These are phyloP conservation scores for Sander lucioperca DNA, from an alignment of 2,113 vertebrate species.

Conservation along the genomic window DNA sequence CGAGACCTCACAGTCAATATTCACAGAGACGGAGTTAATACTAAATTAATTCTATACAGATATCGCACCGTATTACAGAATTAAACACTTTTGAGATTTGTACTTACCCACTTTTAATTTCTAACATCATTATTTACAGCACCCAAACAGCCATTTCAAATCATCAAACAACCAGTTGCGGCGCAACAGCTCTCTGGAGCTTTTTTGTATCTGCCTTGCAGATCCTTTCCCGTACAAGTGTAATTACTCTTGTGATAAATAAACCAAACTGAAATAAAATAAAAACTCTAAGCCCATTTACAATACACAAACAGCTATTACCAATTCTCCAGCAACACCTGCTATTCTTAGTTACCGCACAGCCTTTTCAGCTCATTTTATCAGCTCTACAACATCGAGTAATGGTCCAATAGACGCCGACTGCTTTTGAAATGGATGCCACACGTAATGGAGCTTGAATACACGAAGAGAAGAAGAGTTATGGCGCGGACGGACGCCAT, in stretches of 20 bases:
- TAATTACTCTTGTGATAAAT: slow-evolving; percentile 54
- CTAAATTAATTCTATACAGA: slow-evolving; percentile 16
- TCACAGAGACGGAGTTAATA: slow-evolving; percentile 2
- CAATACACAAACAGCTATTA: slow-evolving; percentile 28
- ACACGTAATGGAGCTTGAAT: slow-evolving; percentile 68
- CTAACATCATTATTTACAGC: slow-evolving; percentile 35
- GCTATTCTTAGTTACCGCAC: slow-evolving; percentile 46
- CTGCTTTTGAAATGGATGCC: slow-evolving; percentile 63
- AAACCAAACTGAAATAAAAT: slow-evolving; percentile 46
- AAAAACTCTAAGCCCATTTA: slow-evolving; percentile 26
- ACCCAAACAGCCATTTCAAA: slow-evolving; percentile 56
- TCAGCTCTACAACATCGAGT: slow-evolving; percentile 49
- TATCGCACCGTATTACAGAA: background rate
- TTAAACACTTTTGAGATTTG: slow-evolving; percentile 63
- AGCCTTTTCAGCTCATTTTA: slow-evolving; percentile 35
- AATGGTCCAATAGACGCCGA: slow-evolving; percentile 40
- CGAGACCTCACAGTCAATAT: slow-evolving; percentile 4
- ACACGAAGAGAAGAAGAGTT: slow-evolving; percentile 75
- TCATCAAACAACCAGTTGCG: slow-evolving; percentile 25
- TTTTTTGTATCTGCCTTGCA: slow-evolving; percentile 14
- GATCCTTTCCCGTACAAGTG: slow-evolving; percentile 18
- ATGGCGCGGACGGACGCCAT: slow-evolving; percentile 69
- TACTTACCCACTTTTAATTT: slow-evolving; percentile 50
- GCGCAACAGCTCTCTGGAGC: slow-evolving; percentile 31
- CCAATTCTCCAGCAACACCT: slow-evolving; percentile 25